Evolutionary conservation across 2,888 invertebrate species (phyloP).

Genomic region (Gymnosoma rotundatum): DNA sequence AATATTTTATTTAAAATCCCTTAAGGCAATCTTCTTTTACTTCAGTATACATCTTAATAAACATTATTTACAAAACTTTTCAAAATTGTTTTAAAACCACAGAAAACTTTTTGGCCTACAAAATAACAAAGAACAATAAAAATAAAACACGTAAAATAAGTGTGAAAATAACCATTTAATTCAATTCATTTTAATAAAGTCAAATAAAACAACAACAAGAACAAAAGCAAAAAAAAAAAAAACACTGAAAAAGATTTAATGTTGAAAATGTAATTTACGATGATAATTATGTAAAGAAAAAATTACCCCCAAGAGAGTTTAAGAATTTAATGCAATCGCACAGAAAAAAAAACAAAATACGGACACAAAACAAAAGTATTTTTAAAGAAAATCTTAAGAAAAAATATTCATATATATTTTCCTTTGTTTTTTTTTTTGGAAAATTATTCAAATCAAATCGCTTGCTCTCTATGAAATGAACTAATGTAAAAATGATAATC

Average conservation of each 20-base stretch:
- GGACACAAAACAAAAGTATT: neutral
- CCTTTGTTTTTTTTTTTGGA: neutral
- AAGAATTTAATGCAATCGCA: slow-evolving; percentile 23
- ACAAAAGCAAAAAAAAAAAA: too few relatives aligned
- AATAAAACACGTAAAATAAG: slow-evolving; percentile 57
- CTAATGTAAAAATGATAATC: slow-evolving; percentile 82
- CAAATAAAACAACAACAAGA: slow-evolving; percentile 56
- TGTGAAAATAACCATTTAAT: slow-evolving; percentile 75
- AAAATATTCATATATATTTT: neutral
- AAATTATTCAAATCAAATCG: slow-evolving; percentile 61
- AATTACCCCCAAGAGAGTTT: slow-evolving; percentile 79
- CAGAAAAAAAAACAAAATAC: neutral
- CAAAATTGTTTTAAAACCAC: slow-evolving; percentile 38
- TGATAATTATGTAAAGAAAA: slow-evolving; percentile 79
- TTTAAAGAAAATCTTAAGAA: slow-evolving; percentile 19
- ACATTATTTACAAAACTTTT: slow-evolving; percentile 33
- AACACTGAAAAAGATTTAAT: slow-evolving; percentile 63
- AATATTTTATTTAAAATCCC: too few relatives aligned
- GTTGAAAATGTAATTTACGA: slow-evolving; percentile 78
- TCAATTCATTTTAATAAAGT: slow-evolving; percentile 80
- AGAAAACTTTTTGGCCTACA: slow-evolving; percentile 55
- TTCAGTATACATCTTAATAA: neutral
- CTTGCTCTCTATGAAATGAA: slow-evolving; percentile 30
- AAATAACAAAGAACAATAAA: slow-evolving; percentile 27
- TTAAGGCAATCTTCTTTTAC: too few relatives aligned